A percentile compares a stretch with the other conserved stretches of the same genome.
Evolutionary conservation across 2,888 invertebrate genomes (phyloP).

Genomic region (Beris morrisii): DNA sequence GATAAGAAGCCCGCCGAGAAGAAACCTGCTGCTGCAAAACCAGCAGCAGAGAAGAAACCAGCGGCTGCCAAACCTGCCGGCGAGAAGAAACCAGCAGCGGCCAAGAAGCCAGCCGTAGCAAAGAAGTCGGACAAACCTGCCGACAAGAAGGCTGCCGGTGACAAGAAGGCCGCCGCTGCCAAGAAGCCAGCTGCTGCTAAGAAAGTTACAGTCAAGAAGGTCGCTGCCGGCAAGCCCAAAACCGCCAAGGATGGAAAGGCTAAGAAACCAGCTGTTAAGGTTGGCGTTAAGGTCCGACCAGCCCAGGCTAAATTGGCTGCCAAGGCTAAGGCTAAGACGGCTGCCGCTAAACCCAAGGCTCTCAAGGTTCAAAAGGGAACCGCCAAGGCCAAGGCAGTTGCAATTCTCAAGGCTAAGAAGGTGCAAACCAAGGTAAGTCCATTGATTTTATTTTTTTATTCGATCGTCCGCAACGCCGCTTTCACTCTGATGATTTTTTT

Average conservation of each 20-base stretch:
- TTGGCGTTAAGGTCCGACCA: constrained; percentile 44
- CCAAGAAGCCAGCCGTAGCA: constrained; percentile 57
- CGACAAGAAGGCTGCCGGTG: constrained; percentile 40
- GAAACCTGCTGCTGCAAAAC: constrained; percentile 44
- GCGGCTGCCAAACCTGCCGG: constrained; percentile 42
- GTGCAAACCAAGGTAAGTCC: constrained; percentile 77
- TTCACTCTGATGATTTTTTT: constrained; percentile 56
- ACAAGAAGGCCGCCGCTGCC: constrained; percentile 50
- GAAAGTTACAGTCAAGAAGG: constrained; percentile 48
- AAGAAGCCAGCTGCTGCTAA: constrained; percentile 48
- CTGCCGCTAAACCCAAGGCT: constrained; percentile 57
- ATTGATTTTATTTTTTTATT: constrained; percentile 8
- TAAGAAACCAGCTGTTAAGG: constrained; percentile 56
- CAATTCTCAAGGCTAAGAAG: constrained; percentile 76
- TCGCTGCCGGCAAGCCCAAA: constrained; percentile 41
- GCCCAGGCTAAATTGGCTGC: constrained; percentile 49
- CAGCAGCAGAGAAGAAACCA: constrained; percentile 43
- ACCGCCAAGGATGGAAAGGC: constrained; percentile 52
- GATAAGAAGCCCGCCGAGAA: constrained; percentile 43
- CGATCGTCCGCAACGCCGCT: background rate
- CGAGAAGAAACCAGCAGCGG: constrained; percentile 53
- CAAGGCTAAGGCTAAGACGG: constrained; percentile 59
- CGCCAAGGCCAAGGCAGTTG: constrained; percentile 61
- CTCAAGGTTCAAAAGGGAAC: constrained; percentile 58
- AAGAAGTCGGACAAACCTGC: constrained; percentile 44